Conservation (phyloP, 2,113 vertebrate genomes). For the Ammodytes marinus region DNA sequence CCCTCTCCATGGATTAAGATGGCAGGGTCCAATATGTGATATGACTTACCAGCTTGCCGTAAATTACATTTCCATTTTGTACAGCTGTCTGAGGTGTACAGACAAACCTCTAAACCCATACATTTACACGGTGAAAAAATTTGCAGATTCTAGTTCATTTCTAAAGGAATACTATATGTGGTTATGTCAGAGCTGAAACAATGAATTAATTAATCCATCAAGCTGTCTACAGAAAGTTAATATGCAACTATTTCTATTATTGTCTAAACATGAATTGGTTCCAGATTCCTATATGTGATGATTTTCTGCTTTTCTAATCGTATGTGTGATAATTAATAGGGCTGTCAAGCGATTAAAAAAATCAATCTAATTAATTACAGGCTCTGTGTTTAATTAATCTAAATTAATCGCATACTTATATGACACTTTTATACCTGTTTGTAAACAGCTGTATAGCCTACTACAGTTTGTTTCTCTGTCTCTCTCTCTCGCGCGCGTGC, state of each 20-base stretch:
- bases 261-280: neutral
- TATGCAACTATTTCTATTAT: neutral
- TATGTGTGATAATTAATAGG: neutral
- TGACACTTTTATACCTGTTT: too few relatives aligned
- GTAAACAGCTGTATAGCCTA: too few relatives aligned
- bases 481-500: too few relatives aligned
- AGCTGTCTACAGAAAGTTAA: neutral
- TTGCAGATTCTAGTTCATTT: neutral
- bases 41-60: slow-evolving; percentile 35
- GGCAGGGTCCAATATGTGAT: slow-evolving; percentile 49
- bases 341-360: too few relatives aligned
- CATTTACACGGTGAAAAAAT: neutral
- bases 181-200: neutral
- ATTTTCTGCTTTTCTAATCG: neutral
- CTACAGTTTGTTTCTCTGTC: too few relatives aligned
- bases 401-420: too few relatives aligned
- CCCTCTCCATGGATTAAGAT: slow-evolving; percentile 55
- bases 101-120: slow-evolving; percentile 12
- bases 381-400: too few relatives aligned
- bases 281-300: neutral
- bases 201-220: neutral
- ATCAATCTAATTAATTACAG: too few relatives aligned
- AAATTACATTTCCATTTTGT: slow-evolving; percentile 26
- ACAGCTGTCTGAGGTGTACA: slow-evolving; percentile 26
- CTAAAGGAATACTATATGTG: neutral